Conservation (phyloP, 2,888 invertebrate genomes). For the Lasioglossum marginatum region DNA sequence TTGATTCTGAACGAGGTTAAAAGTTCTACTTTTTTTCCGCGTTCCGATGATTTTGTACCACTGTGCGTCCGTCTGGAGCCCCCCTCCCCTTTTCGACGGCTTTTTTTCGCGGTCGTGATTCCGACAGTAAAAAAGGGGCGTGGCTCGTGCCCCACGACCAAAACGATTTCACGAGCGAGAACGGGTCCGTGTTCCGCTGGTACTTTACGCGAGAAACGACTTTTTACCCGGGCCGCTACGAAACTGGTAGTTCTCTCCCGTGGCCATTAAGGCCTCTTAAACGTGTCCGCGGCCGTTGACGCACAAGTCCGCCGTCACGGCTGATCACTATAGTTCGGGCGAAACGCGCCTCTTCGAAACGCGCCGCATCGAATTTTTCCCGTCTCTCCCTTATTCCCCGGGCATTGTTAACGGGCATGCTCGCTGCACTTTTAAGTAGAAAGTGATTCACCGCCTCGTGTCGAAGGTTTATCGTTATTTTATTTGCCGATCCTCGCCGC, state of each 20-base stretch:
- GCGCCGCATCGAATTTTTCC: background rate
- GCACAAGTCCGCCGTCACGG: background rate
- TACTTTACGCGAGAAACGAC: conserved; percentile 37
- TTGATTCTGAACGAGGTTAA: background rate
- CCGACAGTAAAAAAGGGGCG: conserved; percentile 65
- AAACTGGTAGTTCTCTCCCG: conserved; percentile 37
- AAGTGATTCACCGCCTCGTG: conserved; percentile 1
- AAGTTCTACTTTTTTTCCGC: background rate
- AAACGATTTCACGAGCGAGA: conserved; percentile 60
- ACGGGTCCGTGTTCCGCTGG: conserved; percentile 46
- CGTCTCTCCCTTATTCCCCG: background rate
- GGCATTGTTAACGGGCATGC: background rate
- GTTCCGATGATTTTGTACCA: background rate
- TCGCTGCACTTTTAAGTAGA: conserved; percentile 14
- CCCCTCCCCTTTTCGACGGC: background rate
- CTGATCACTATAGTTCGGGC: background rate
- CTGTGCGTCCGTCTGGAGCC: background rate
- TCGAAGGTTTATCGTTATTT: conserved; percentile 30
- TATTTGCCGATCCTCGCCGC: conserved; percentile 24
- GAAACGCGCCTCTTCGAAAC: background rate
- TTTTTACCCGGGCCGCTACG: conserved; percentile 50
- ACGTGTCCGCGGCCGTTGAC: background rate
- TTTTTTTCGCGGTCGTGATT: conserved; percentile 21
- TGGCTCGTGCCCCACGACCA: conserved; percentile 50
- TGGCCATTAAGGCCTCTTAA: conserved; percentile 58